Evolutionary conservation across 2,888 invertebrate species (phyloP), one percentile per base, ranked within the genome.

Genomic region (Megaustenia siamemsis): DNA sequence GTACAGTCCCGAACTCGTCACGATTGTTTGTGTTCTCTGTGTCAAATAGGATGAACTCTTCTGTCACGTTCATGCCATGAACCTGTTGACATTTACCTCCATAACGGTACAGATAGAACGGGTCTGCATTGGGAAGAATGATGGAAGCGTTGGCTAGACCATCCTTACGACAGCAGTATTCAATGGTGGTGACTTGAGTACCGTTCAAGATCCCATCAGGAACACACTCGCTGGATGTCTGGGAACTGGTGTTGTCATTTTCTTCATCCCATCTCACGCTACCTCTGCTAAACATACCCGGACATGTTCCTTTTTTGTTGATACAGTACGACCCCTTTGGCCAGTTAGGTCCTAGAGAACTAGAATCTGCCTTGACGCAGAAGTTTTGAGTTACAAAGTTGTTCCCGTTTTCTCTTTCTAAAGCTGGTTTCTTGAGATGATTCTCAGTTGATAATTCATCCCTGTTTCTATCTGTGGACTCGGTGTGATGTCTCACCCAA

Each of bases 261-360:
- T 79, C 68, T n/a, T 79, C 40, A 32, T 79, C 66, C 43, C n/a
- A 79, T 18, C 6, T 66, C 28, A 79, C 2, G 21, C 32, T 38
- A 12, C 79, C 79, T 35, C 6, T 15, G 4, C 10, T 40, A 68
- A 79, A 79, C n/a, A 38, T 40, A 35, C 1, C 79, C 1, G 68
- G 68, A 66, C 79, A 79, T 1, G 1, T 32, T 18, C 43, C 40
- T 18, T 66, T 43, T 15, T 40, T 66, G 68, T 79, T 79, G 45
- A 79, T 79, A 40, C 79, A 79, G 45, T 79, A 79, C n/a, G 79
- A 79, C 8, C 79, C 79, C n/a, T 43, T 63, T 28, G 79, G 79
- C 79, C 79, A 79, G 78, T 5, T 60, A n/a, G 79, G 66, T 35
- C 38, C 68, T 56, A 60, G 12, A 15, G 66, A 40, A 21, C 5